Evolutionary conservation across 1,140 invertebrate species (phyloP).

Genomic region (Neodiprion fabricii): DNA sequence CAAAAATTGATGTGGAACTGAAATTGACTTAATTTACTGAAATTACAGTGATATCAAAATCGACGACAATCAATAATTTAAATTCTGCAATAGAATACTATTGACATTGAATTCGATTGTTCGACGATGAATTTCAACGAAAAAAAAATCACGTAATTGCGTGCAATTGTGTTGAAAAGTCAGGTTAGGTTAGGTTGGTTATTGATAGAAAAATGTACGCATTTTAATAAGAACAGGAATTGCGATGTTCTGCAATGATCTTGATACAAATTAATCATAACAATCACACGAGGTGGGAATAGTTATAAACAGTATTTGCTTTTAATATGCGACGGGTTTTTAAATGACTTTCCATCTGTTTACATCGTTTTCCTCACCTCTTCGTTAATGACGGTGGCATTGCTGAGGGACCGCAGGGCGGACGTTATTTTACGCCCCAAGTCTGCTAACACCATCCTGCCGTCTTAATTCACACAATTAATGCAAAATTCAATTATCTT

Average conservation of each 20-base stretch:
- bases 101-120: no score
- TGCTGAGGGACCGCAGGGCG: conserved; percentile 95
- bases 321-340: background rate
- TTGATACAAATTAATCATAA: conserved; percentile 5
- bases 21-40: no score
- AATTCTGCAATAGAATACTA: no score
- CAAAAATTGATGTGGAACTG: no score
- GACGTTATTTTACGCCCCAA: conserved; percentile 99
- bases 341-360: conserved; percentile 35
- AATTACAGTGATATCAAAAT: no score
- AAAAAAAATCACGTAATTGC: no score
- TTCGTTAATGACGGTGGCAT: conserved; percentile 99
- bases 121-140: no score
- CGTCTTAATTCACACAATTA: background rate
- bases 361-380: conserved; percentile 70
- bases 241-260: background rate
- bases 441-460: conserved; percentile 98
- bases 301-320: background rate
- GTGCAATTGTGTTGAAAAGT: no score
- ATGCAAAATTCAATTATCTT: background rate
- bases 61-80: no score
- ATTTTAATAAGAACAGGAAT: background rate
- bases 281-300: background rate
- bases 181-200: background rate
- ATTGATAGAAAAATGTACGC: conserved; percentile 11